Evolutionary conservation across 2,888 invertebrate species (phyloP).

Genomic region (Macaria notata): DNA sequence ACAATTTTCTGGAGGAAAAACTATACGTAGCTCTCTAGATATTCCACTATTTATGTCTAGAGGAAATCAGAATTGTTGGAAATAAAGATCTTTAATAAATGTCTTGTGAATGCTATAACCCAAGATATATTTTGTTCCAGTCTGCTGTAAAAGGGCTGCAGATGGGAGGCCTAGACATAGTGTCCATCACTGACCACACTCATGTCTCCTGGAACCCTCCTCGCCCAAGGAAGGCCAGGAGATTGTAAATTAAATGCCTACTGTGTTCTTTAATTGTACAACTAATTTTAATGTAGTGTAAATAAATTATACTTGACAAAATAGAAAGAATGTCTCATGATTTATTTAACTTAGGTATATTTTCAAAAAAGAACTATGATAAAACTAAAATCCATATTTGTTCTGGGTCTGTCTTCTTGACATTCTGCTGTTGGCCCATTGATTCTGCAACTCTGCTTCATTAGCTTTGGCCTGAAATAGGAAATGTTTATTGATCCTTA

Average conservation of each 20-base stretch:
- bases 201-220: constrained; percentile 91
- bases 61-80: too few relatives aligned
- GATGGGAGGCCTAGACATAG: constrained; percentile 94
- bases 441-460: constrained; percentile 95
- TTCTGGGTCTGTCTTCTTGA: constrained; percentile 94
- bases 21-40: too few relatives aligned
- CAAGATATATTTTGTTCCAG: constrained; percentile 75
- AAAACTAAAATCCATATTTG: constrained; percentile 94
- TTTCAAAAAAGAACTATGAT: constrained; percentile 1
- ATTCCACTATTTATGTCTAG: too few relatives aligned
- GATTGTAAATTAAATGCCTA: constrained; percentile 82
- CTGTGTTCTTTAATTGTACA: background rate
- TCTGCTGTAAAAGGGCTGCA: constrained; percentile 96
- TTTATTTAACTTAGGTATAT: constrained; percentile 8
- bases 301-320: constrained; percentile 13
- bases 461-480: constrained; percentile 94
- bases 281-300: constrained; percentile 9
- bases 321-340: constrained; percentile 3
- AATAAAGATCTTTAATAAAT: too few relatives aligned
- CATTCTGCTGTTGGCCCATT: constrained; percentile 95
- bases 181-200: constrained; percentile 96
- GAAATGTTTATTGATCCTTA: background rate
- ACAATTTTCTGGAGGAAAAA: background rate
- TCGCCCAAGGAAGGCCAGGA: constrained; percentile 91
- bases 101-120: too few relatives aligned